A percentile compares a stretch with the other conserved stretches of the same genome.
phyloP scores from a whole-genome alignment of 2,797 vertebrate species.

The Microctenopoma stevenorrisi region DNA sequence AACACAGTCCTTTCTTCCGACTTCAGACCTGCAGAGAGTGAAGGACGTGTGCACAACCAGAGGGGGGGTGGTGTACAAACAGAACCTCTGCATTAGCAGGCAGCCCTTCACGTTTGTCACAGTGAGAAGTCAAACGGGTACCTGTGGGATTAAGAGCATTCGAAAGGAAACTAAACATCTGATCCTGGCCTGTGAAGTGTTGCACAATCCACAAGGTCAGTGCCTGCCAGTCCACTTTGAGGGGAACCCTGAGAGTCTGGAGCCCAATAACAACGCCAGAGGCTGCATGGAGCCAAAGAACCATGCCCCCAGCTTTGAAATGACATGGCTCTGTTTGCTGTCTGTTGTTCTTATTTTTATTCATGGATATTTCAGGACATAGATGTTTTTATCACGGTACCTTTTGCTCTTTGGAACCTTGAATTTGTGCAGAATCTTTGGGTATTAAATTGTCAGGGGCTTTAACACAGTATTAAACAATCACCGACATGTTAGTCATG shows the following conservation, averaged over 20 bases:
- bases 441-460: neutral
- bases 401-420: neutral
- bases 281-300: conserved; percentile 58
- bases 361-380: conserved; percentile 18
- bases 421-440: neutral
- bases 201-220: conserved; percentile 49
- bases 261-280: conserved; percentile 68
- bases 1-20: conserved; percentile 82
- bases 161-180: conserved; percentile 76
- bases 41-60: conserved; percentile 70
- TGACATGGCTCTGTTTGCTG: conserved; percentile 48
- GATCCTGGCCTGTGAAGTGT: conserved; percentile 81
- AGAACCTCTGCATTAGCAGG: conserved; percentile 83
- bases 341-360: conserved; percentile 24
- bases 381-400: neutral
- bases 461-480: neutral
- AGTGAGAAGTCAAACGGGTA: conserved; percentile 63
- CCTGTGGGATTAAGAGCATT: conserved; percentile 75
- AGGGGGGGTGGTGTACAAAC: conserved; percentile 67
- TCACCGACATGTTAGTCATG: neutral
- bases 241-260: conserved; percentile 58
- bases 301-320: conserved; percentile 21
- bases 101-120: conserved; percentile 78
- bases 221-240: conserved; percentile 85
- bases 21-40: conserved; percentile 66